Base-by-base conservation (phyloP, 2,113 vertebrate species). In the Nesoenas mayeri region DNA sequence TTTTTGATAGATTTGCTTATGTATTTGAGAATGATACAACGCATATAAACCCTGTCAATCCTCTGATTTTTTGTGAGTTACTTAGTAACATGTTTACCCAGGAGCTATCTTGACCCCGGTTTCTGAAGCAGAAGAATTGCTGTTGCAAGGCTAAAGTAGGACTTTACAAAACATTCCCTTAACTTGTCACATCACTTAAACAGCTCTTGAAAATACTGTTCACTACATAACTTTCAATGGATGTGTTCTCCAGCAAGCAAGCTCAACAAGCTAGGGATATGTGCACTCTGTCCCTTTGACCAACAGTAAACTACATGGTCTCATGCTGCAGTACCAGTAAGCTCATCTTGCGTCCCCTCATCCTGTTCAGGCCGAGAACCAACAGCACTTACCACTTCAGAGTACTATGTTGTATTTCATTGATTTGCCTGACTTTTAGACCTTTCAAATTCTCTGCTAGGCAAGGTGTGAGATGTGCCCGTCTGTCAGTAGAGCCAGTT, bases 61-160 rank as follows among this genome's bases (percentile, higher is more conserved):
- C 9, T 58, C 19, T 81, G 21, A 50, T 73, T 75, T 57, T 65
- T 3, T 51, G 26, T 21, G 17, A 53, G 32, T 79, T 79, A 64
- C 12, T 71, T 31, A 40, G 14, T 34, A 51, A 20, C 25, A 14
- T 40, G 1, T 38, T 71, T 58, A 77, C 10, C 20, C 36, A 24
- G 66, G 10, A 36, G 31, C 5, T 58, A 18, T 29, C n/a, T 51
- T 40, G n/a, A 28, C 6, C 1, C 0, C 14, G 34, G 3, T 64
- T 86, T 69, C 22, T 72, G 61, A 72, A 83, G n/a, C 13, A 50
- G 25, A 77, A 73, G 15, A 5, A 19, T 9, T 75, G 32, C 11
- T 64, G 12, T 50, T 75, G 32, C 40, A 83, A 53, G 42, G 22
- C 4, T 3, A 6, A 65, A 67, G 51, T 5, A 65, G 28, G 26